These are phyloP conservation scores for Echinops telfairi DNA, from an alignment of 2,113 vertebrate species.

Conservation along the genomic window DNA sequence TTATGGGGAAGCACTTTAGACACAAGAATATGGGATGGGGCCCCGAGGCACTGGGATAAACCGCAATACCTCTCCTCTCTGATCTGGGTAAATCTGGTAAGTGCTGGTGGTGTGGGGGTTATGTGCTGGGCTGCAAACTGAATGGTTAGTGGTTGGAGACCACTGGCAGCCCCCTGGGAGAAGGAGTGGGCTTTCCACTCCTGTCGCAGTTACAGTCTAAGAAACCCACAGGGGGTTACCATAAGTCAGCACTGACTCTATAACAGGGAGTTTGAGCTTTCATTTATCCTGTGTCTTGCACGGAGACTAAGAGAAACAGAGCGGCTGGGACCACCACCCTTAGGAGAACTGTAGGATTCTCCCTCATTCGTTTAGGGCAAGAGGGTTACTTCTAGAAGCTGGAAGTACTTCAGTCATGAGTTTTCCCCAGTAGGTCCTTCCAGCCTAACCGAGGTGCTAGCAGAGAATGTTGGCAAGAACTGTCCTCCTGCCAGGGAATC, in stretches of 20 bases:
- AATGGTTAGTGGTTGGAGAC: too few relatives aligned
- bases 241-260: too few relatives aligned
- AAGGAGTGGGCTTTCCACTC: too few relatives aligned
- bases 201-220: too few relatives aligned
- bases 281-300: neutral
- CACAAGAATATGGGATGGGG: neutral
- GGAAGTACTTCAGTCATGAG: neutral
- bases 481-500: neutral
- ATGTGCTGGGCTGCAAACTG: too few relatives aligned
- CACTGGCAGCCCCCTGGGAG: too few relatives aligned
- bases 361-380: neutral
- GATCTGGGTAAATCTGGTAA: too few relatives aligned
- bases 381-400: neutral
- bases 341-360: neutral
- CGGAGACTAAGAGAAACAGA: neutral
- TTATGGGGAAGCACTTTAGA: neutral
- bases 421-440: neutral
- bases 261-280: too few relatives aligned
- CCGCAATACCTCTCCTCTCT: neutral
- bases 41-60: neutral
- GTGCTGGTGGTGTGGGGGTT: too few relatives aligned
- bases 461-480: neutral
- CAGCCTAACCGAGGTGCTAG: neutral
- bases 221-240: too few relatives aligned
- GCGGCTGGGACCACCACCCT: too few relatives aligned